Evolutionary conservation across 2,888 invertebrate genomes (phyloP).

Genomic region (Aquatica leii): DNA sequence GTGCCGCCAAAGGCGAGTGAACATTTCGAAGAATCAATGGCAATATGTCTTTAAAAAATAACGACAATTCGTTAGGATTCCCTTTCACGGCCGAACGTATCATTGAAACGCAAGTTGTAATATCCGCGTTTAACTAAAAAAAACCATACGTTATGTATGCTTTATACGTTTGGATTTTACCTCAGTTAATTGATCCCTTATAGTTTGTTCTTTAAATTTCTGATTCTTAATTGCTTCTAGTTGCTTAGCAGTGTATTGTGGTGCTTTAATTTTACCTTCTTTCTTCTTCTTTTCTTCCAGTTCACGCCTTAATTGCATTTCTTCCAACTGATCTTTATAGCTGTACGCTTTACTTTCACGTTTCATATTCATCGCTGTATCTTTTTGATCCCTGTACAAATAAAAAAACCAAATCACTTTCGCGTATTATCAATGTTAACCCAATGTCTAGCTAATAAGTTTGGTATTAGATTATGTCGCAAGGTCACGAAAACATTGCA

Average conservation of each 20-base stretch:
- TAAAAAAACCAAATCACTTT: too few species aligned
- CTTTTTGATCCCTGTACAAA: slow-evolving; percentile 61
- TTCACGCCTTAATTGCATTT: slow-evolving; percentile 90
- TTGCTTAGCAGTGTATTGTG: slow-evolving; percentile 85
- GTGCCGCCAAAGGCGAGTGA: slow-evolving; percentile 81
- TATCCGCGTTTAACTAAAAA: slow-evolving; percentile 58
- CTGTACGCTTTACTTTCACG: slow-evolving; percentile 97
- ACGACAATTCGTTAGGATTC: slow-evolving; percentile 63
- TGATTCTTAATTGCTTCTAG: slow-evolving; percentile 90
- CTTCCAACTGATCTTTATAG: slow-evolving; percentile 96
- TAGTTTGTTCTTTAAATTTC: slow-evolving; percentile 82
- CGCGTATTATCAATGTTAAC: too few species aligned
- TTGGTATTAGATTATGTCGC: too few species aligned
- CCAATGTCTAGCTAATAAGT: too few species aligned
- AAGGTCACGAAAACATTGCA: too few species aligned
- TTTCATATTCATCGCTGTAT: slow-evolving; percentile 79
- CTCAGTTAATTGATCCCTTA: slow-evolving; percentile 72
- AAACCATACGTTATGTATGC: slow-evolving; percentile 16
- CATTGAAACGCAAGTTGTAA: slow-evolving; percentile 62
- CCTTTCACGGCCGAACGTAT: slow-evolving; percentile 64
- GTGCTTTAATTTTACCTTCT: slow-evolving; percentile 79
- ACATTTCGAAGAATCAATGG: slow-evolving; percentile 69
- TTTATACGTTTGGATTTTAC: slow-evolving; percentile 58
- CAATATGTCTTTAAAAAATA: slow-evolving; percentile 67
- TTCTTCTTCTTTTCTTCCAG: slow-evolving; percentile 86